phyloP scores from a whole-genome alignment of 2,888 invertebrate genomes.

The Lamellibrachia satsuma region DNA sequence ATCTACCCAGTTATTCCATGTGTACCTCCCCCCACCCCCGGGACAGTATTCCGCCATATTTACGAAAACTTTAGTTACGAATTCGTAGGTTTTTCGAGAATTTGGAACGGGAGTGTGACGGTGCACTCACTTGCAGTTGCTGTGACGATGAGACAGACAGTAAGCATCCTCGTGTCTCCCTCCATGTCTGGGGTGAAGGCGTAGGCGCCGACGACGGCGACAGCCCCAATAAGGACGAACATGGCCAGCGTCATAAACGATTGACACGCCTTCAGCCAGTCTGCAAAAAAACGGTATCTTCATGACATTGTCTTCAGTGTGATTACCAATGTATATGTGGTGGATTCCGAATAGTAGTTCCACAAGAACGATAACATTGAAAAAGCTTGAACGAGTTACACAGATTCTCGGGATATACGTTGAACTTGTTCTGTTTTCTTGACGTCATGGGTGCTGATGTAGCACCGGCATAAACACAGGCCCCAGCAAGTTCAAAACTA shows the following conservation, averaged over 20 bases:
- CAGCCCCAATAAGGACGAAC: constrained; percentile 38
- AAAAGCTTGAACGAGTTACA: too few species aligned
- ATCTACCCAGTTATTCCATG: too few species aligned
- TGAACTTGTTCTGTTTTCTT: too few species aligned
- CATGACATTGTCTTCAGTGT: neutral
- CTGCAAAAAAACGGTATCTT: constrained; percentile 31
- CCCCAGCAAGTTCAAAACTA: too few species aligned
- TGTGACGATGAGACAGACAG: constrained; percentile 31
- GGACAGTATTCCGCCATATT: too few species aligned
- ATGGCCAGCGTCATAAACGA: constrained; percentile 41
- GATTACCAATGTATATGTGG: neutral
- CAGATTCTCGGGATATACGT: too few species aligned
- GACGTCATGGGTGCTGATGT: too few species aligned
- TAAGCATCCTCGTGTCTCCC: constrained; percentile 36
- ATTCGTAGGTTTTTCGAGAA: too few species aligned
- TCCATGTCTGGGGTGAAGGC: constrained; percentile 38
- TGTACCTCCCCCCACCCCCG: too few species aligned
- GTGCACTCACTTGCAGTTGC: constrained; percentile 34
- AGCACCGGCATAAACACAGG: too few species aligned
- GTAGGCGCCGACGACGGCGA: constrained; percentile 35
- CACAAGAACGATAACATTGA: neutral
- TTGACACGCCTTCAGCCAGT: constrained; percentile 45
- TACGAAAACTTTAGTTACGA: too few species aligned
- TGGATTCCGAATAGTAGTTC: neutral
- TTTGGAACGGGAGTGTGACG: neutral